These are phyloP conservation scores for Nymphalis urticae DNA, from an alignment of 2,888 invertebrate species.

Conservation along the genomic window DNA sequence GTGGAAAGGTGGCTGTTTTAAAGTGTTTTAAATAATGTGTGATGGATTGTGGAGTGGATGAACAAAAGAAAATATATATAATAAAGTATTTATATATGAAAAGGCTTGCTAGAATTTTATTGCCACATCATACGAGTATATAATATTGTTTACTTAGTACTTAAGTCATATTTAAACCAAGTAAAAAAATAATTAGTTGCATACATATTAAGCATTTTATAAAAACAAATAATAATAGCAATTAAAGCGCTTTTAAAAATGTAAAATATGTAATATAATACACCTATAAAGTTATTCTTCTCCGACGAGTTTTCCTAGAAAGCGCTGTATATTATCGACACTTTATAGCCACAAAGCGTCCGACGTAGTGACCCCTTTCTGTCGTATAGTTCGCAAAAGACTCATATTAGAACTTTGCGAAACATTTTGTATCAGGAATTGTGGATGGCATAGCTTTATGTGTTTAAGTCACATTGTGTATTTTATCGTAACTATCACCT, in stretches of 20 bases:
- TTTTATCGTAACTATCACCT: neutral
- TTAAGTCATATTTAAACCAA: too few relatives aligned
- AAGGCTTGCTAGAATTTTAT: too few relatives aligned
- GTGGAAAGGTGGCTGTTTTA: neutral
- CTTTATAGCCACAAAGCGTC: slow-evolving; percentile 4
- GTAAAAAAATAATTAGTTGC: too few relatives aligned
- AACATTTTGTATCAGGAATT: slow-evolving; percentile 31
- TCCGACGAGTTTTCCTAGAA: neutral
- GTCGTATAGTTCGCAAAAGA: slow-evolving; percentile 52
- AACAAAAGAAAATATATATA: too few relatives aligned
- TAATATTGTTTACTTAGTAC: too few relatives aligned
- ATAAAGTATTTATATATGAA: too few relatives aligned
- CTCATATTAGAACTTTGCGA: slow-evolving; percentile 44
- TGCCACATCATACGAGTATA: too few relatives aligned
- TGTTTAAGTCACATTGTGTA: neutral
- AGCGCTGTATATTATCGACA: slow-evolving; percentile 16
- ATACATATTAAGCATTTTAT: too few relatives aligned
- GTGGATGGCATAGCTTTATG: slow-evolving; percentile 1
- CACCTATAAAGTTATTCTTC: neutral
- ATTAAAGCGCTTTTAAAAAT: slow-evolving; percentile 5
- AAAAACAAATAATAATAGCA: neutral
- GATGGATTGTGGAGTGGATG: too few relatives aligned
- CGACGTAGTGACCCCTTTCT: slow-evolving; percentile 52
- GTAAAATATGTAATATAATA: too few relatives aligned
- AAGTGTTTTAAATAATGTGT: too few relatives aligned